Evolutionary conservation across 1,140 invertebrate species (phyloP), one percentile per base, ranked within the genome.

Genomic region (Bombyx mandarina): DNA sequence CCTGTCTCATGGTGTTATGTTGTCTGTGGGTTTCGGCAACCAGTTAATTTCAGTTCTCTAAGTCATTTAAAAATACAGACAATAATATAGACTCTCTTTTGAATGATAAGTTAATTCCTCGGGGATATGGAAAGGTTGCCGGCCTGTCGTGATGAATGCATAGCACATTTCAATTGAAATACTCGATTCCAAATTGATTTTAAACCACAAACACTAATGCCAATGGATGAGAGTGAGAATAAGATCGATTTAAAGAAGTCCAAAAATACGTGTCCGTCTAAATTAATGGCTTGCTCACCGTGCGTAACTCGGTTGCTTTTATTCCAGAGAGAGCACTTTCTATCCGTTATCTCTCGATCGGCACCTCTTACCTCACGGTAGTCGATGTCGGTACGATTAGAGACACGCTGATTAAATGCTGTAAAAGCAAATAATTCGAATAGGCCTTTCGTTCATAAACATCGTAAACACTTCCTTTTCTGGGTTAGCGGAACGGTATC

Each of bases 291-390:
- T 35, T 73, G 70, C 53, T 74, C 73, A 73, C 67, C 56, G 65
- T 71, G 79, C 82, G 79, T 83, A 86, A 83, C 79, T 67, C 80
- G 71, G 79, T 80, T 75, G 72, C 69, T 73, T 67, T 65, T 73
- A 65, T 81, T 79, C 62, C 64, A 73, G 77, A 71, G 64, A 51
- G 64, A 51, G 71, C 75, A 72, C 80, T 86, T 86, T 86, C 79
- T 79, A 82, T 72, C 77, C 75, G 71, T 80, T 83, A 83, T 82
- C 77, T 76, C 62, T 60, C 68, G 67, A 83, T 79, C 79, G 63
- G 60, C 70, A 66, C 60, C 71, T 60, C 69, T 75, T 74, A 75
- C 66, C 65, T 73, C 65, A 71, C 73, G 64, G 69, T 73, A 71
- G 69, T 62, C 62, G 67, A 77, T 78, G 63, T 58, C 57, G 64